Evolutionary conservation across 2,113 vertebrate genomes (phyloP).

Genomic region (Porphyrio hochstetteri): DNA sequence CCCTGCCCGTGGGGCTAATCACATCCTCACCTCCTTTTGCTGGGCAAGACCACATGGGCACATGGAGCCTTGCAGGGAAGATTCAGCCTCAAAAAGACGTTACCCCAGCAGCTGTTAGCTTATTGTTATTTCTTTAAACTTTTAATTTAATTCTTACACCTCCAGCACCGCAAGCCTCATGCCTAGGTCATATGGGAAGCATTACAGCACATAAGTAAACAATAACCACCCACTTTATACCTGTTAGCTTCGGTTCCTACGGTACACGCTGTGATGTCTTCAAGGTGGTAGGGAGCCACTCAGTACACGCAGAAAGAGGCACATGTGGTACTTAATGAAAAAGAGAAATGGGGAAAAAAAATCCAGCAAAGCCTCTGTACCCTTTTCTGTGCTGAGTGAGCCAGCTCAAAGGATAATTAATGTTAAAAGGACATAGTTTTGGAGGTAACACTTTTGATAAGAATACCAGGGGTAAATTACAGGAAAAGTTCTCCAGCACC

Average conservation of each 20-base stretch:
- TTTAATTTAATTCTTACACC: neutral
- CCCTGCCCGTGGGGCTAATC: neutral
- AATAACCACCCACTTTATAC: neutral
- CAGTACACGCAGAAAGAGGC: neutral
- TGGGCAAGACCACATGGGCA: neutral
- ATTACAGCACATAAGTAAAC: neutral
- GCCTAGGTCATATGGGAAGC: neutral
- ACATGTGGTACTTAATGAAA: slow-evolving; percentile 6
- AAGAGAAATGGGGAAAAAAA: neutral
- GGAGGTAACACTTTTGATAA: slow-evolving; percentile 43
- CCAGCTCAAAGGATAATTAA: neutral
- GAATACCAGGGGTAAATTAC: slow-evolving; percentile 13
- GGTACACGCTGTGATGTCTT: slow-evolving; percentile 11
- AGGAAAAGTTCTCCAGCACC: slow-evolving; percentile 39
- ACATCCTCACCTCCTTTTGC: neutral
- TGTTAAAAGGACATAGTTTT: slow-evolving; percentile 35
- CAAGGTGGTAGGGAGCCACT: slow-evolving; percentile 4
- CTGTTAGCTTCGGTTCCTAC: slow-evolving; percentile 9
- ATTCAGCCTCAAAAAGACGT: neutral
- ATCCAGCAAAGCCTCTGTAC: neutral
- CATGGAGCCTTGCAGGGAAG: neutral
- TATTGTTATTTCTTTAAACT: neutral
- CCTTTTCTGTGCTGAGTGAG: neutral
- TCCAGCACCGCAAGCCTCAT: neutral
- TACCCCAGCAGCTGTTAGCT: neutral